Conservation (phyloP, 2,797 vertebrate species). For the Pseudocheirus occidentalis region DNA sequence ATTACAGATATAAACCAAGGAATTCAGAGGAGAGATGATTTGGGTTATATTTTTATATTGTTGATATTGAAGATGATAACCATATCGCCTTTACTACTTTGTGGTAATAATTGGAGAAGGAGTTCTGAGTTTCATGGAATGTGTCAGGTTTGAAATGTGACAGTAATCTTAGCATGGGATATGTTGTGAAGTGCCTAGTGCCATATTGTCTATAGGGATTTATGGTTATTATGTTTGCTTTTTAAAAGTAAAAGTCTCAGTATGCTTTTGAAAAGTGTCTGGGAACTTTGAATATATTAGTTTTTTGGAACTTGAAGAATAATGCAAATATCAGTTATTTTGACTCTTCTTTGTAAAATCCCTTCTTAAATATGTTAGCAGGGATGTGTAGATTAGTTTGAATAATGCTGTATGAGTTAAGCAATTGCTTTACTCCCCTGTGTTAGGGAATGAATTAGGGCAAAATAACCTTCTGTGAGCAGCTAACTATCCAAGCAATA, state of each 20-base stretch:
- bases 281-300: background rate
- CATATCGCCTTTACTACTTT: background rate
- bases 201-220: slow-evolving; percentile 24
- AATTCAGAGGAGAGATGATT: background rate
- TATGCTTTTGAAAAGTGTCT: slow-evolving; percentile 11
- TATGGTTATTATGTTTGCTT: slow-evolving; percentile 33
- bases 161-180: slow-evolving; percentile 27
- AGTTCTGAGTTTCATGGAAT: background rate
- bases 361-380: slow-evolving; percentile 28
- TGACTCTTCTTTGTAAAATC: slow-evolving; percentile 37
- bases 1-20: background rate
- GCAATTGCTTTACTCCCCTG: slow-evolving; percentile 15
- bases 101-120: background rate
- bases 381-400: slow-evolving; percentile 25
- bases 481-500: slow-evolving; percentile 16
- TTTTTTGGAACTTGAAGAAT: background rate
- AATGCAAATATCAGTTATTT: background rate
- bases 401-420: background rate
- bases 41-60: background rate
- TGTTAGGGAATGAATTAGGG: background rate
- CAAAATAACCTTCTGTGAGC: background rate
- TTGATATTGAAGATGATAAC: background rate
- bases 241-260: slow-evolving; percentile 14
- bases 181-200: slow-evolving; percentile 38
- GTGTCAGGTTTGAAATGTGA: background rate